Base-by-base conservation (phyloP, 2,888 invertebrate genomes). In the Agrotis ipsilon region DNA sequence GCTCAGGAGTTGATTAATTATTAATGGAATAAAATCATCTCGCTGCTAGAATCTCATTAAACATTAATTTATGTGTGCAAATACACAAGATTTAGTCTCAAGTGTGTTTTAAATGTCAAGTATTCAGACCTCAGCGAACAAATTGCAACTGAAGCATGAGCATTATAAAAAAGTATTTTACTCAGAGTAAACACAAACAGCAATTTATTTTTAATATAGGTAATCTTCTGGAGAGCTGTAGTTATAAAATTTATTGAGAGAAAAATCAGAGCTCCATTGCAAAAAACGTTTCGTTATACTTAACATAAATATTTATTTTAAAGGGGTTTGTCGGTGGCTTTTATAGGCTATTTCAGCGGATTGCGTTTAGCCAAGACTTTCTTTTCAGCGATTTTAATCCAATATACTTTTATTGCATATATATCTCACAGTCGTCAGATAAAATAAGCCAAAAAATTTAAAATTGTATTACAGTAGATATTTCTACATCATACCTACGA, bases 301-400 rank as follows among this genome's bases (percentile, higher is more conserved):
- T 48, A 82, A 86, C 81, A 86, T 85, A 85, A 88, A 88, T 89
- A 85, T 88, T 89, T 86, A 78, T 81, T 78, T 79, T 68, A 82
- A 85, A 76, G 81, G 81, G 82, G 85, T 86, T 86, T 82, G 83
- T 82, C 76, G 81, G 83, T 81, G 82, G 76, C 77, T 87, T 87
- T 89, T 86, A 89, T 85, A 81, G 86, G 77, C 75, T 74, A 86
- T 88, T 83, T 82, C 72, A 81, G 72, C 67, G 78, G 81, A 86
- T 87, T 84, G 84, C 75, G 75, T 84, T 84, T 71, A 71, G 79
- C 71, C 70, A 81, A 62, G 32, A 78, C 13, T 71, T 55, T 45
- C 48, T 60, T 49, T 32, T 73, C 57, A 24, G 7, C 32, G 24
- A 51, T 49, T 72, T 72, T 57, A 65, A 45, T 57, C 16, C 54